A percentile compares a stretch with the other conserved stretches of the same genome.
These are phyloP conservation scores for Troides oblongomaculatus DNA, from an alignment of 2,888 invertebrate genomes.

Conservation along the genomic window DNA sequence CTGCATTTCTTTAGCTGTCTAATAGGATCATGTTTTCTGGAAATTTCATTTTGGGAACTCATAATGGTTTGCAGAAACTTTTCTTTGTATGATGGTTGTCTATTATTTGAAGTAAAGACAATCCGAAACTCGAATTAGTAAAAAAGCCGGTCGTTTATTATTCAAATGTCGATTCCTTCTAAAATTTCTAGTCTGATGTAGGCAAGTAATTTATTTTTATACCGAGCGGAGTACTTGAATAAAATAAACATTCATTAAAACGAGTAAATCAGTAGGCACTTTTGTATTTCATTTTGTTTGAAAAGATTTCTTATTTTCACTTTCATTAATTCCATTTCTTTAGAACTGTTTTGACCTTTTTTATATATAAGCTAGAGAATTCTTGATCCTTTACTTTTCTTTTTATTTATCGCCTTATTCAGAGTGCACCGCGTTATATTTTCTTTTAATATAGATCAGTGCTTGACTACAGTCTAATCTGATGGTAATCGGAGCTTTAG, in stretches of 20 bases:
- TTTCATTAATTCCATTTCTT: conserved; percentile 19
- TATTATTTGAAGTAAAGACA: not conserved
- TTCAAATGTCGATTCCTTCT: not conserved
- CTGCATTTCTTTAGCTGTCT: too few species aligned
- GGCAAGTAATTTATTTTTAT: conserved; percentile 1
- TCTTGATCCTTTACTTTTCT: conserved; percentile 14
- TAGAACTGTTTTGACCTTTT: conserved; percentile 10
- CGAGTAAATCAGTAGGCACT: conserved; percentile 6
- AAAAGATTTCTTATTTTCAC: conserved; percentile 17
- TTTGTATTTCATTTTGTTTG: conserved; percentile 10
- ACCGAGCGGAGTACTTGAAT: not conserved
- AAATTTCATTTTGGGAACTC: too few species aligned
- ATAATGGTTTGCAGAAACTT: too few species aligned
- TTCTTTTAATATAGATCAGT: not conserved
- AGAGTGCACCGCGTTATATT: not conserved
- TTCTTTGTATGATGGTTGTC: too few species aligned
- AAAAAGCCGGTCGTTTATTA: not conserved
- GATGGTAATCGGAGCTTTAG: too few species aligned
- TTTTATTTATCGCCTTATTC: not conserved
- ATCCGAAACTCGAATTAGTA: not conserved
- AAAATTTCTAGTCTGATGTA: not conserved
- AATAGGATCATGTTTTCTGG: too few species aligned
- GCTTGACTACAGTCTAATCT: too few species aligned
- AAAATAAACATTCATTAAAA: conserved; percentile 7
- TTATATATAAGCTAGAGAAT: not conserved